Conservation (phyloP, 1,140 invertebrate genomes). For the Papilio aristodemus region DNA sequence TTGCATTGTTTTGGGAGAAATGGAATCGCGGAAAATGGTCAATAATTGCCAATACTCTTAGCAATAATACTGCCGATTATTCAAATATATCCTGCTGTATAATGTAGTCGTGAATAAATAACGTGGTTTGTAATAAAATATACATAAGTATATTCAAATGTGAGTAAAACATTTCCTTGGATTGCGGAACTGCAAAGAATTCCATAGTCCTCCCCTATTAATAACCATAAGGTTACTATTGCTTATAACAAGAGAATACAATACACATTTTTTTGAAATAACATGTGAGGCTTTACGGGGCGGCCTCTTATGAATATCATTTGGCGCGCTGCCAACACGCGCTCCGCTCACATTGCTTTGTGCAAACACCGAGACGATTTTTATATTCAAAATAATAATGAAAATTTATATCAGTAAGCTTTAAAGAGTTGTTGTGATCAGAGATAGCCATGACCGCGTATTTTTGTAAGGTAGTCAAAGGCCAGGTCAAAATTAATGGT, state of each 20-base stretch:
- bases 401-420: background rate
- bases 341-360: background rate
- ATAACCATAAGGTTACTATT: background rate
- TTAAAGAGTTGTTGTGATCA: background rate
- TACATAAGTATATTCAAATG: too few species aligned
- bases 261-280: background rate
- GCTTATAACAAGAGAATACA: constrained; percentile 5
- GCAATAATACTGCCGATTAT: too few species aligned
- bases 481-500: too few species aligned
- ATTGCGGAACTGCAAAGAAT: background rate
- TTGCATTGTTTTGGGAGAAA: too few species aligned
- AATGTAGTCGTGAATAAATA: too few species aligned
- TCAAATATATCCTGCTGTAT: too few species aligned
- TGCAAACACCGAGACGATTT: background rate
- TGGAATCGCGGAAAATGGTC: too few species aligned
- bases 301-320: background rate
- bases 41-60: too few species aligned
- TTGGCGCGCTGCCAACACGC: background rate
- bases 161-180: background rate
- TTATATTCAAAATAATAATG: background rate
- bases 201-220: background rate
- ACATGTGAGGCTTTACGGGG: background rate
- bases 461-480: too few species aligned
- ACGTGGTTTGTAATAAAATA: too few species aligned
- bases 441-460: background rate